Evolutionary conservation across 2,113 vertebrate species (phyloP), one percentile per base, ranked within the genome.

Genomic region (Notiomystis cincta): DNA sequence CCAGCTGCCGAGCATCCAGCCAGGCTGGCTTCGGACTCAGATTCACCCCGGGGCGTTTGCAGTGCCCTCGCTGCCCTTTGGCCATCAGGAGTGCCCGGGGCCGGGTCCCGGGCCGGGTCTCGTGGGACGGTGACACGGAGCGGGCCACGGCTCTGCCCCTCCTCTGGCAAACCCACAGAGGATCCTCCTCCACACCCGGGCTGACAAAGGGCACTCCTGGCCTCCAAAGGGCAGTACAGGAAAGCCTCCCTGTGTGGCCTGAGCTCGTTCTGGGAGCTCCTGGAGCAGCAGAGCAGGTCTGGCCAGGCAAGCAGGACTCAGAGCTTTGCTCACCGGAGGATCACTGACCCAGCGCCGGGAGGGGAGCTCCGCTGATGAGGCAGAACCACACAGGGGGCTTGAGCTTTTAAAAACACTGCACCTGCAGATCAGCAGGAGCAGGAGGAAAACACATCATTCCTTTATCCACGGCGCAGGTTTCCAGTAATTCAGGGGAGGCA

Each of bases 401-500:
- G 61, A 70, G 69, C 95, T 96, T 93, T 93, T 94, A 93, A 82
- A 86, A 82, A 94, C 72, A 94, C 53, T 51, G 92, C 84, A 91
- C 82, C 84, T 75, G 83, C 95, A 89, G 69, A 77, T 92, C 37
- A 25, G 20, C 51, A 31, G 56, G 80, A 91, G 81, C 61, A n/a
- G 86, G 72, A 54, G 96, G 96, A 77, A 89, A 96, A 93, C 94
- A 44, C 75, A 71, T 93, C 95, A 53, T 31, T 87, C 84, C 94
- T 88, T 84, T 62, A 82, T 80, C 90, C 79, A 10, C 15, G 31
- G 93, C 28, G 42, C 91, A 50, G 87, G 69, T 67, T 94, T 48
- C 79, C 65, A 91, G 97, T 45, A 89, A 96, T 97, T 96, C 96
- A 77, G 87, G 88, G 75, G 65, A 97, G 94, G 71, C 91, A 97